Evolutionary conservation across 1,140 invertebrate species (phyloP).

Genomic region (Eueides isabella): DNA sequence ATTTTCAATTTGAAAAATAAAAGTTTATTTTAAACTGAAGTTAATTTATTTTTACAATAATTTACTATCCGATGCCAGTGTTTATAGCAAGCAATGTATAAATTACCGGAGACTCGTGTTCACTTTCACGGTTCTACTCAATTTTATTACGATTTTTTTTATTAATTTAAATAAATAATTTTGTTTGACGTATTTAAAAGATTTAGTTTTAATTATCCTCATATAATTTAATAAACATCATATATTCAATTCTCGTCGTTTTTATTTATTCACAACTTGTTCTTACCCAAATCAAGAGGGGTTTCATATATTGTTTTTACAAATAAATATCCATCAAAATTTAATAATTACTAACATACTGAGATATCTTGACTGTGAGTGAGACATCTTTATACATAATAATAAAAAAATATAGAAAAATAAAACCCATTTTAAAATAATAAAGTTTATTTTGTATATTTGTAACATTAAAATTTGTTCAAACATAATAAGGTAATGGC

Average conservation of each 20-base stretch:
- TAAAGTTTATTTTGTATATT: conserved; percentile 30
- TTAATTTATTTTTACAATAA: no score
- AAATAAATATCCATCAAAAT: no score
- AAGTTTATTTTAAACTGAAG: no score
- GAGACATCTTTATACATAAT: not conserved
- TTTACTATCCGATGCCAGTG: no score
- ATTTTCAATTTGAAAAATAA: no score
- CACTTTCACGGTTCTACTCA: no score
- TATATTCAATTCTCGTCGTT: not conserved
- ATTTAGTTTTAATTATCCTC: not conserved
- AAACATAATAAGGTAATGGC: conserved; percentile 25
- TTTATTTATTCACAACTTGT: not conserved
- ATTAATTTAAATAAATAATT: no score
- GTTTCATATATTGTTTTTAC: not conserved
- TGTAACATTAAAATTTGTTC: conserved; percentile 26
- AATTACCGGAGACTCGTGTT: no score
- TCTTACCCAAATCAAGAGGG: not conserved
- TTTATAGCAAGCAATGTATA: no score
- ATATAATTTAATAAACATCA: not conserved
- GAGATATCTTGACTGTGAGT: no score
- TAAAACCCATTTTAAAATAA: conserved; percentile 22
- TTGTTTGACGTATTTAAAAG: not conserved
- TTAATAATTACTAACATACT: no score
- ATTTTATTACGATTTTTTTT: no score
- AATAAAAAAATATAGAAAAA: not conserved